A percentile compares a stretch with the other conserved stretches of the same genome.
These are phyloP conservation scores for Microtus obscurus DNA, from an alignment of 2,797 vertebrate genomes.

Conservation along the genomic window DNA sequence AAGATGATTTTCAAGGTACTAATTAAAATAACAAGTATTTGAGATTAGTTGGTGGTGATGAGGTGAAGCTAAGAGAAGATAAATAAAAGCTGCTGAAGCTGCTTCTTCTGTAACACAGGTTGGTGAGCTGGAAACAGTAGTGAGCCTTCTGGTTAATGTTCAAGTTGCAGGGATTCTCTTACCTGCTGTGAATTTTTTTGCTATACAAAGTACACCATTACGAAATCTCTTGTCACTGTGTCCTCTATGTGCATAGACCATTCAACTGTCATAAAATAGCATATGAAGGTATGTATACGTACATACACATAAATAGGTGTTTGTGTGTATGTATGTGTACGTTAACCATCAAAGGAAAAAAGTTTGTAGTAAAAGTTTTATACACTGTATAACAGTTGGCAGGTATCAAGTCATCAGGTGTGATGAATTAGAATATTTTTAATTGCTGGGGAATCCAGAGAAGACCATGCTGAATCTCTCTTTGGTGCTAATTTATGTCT, in stretches of 20 bases:
- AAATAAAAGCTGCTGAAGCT: neutral
- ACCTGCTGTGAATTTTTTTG: neutral
- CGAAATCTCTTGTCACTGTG: slow-evolving; percentile 4
- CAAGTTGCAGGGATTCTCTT: slow-evolving; percentile 5
- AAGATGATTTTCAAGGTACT: neutral
- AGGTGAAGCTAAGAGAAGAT: neutral
- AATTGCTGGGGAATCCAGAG: neutral
- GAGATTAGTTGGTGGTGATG: neutral
- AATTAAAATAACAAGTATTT: slow-evolving; percentile 19
- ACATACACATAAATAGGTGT: neutral
- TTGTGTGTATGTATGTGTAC: neutral
- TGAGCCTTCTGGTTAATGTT: neutral
- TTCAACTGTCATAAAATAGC: neutral
- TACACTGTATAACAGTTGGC: neutral
- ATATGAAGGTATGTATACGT: too few relatives aligned
- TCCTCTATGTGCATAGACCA: neutral
- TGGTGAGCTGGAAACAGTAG: neutral
- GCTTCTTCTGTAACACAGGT: neutral
- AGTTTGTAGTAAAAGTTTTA: neutral
- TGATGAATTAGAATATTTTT: neutral
- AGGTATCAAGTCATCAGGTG: neutral
- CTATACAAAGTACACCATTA: neutral
- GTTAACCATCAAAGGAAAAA: neutral
- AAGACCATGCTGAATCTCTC: neutral
- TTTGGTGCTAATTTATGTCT: neutral